These are phyloP conservation scores for Agapostemon virescens DNA, from an alignment of 2,888 invertebrate genomes.

Conservation along the genomic window DNA sequence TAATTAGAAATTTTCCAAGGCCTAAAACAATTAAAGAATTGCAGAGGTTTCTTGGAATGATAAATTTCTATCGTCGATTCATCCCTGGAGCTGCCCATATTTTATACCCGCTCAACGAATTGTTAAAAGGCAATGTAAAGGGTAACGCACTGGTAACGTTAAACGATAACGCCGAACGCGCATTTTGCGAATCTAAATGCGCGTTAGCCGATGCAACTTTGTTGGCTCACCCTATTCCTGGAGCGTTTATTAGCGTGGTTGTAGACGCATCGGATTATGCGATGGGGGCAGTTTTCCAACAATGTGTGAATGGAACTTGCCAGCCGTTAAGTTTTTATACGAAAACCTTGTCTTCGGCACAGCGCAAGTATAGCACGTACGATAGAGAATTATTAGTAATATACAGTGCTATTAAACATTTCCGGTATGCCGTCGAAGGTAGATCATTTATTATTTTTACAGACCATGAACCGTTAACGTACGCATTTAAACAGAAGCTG, in stretches of 20 bases:
- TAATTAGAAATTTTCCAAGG: conserved; percentile 63
- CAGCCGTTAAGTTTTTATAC: conserved; percentile 22
- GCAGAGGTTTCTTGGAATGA: conserved; percentile 72
- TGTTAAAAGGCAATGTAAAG: conserved; percentile 54
- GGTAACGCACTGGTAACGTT: conserved; percentile 11
- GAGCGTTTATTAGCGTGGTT: conserved; percentile 48
- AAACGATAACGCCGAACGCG: conserved; percentile 33
- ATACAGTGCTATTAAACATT: conserved; percentile 10
- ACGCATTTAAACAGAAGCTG: conserved; percentile 46
- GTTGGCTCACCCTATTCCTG: conserved; percentile 42
- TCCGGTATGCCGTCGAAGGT: conserved; percentile 33
- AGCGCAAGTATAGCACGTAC: not conserved
- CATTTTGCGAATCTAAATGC: conserved; percentile 44
- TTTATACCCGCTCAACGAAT: conserved; percentile 20
- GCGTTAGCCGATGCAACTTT: conserved; percentile 38
- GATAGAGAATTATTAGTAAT: not conserved
- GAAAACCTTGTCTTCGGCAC: not conserved
- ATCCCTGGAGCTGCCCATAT: not conserved
- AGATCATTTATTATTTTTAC: conserved; percentile 28
- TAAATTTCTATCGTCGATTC: conserved; percentile 73
- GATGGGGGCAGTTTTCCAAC: conserved; percentile 45
- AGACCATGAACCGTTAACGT: conserved; percentile 27
- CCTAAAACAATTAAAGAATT: conserved; percentile 70
- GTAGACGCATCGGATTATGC: conserved; percentile 6
- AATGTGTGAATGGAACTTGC: conserved; percentile 14